These are phyloP conservation scores for Asarcornis scutulata DNA, from an alignment of 2,113 vertebrate genomes.

Conservation along the genomic window DNA sequence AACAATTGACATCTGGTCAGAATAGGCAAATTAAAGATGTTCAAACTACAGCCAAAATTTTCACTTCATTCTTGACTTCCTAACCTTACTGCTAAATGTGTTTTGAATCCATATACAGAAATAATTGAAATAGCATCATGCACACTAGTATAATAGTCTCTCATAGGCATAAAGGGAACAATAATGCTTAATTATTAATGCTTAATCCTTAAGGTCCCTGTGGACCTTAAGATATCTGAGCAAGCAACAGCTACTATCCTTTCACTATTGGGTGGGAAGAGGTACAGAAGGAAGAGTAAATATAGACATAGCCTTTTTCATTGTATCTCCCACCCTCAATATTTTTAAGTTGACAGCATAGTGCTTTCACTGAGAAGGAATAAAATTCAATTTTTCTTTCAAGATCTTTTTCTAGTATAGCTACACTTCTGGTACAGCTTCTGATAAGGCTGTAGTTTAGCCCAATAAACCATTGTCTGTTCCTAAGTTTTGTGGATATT, in stretches of 20 bases:
- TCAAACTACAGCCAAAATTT: background rate
- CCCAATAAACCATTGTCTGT: background rate
- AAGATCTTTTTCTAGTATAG: background rate
- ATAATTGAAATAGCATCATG: background rate
- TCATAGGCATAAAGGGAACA: background rate
- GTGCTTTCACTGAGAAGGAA: background rate
- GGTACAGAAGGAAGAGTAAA: background rate
- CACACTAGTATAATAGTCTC: background rate
- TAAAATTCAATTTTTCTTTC: background rate
- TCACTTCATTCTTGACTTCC: background rate
- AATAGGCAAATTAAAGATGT: background rate
- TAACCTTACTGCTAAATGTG: fast-evolving
- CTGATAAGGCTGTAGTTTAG: background rate
- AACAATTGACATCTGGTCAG: background rate
- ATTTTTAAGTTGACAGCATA: background rate
- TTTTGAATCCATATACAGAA: background rate
- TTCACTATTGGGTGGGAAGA: background rate
- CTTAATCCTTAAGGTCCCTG: too few species aligned
- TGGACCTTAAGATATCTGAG: background rate
- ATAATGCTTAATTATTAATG: background rate
- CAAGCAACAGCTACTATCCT: background rate
- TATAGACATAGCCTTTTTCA: background rate
- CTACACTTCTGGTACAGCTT: background rate
- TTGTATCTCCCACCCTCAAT: background rate
- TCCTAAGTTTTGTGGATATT: background rate